Conservation (phyloP, 2,888 invertebrate genomes). For the Microplitis manilae region DNA sequence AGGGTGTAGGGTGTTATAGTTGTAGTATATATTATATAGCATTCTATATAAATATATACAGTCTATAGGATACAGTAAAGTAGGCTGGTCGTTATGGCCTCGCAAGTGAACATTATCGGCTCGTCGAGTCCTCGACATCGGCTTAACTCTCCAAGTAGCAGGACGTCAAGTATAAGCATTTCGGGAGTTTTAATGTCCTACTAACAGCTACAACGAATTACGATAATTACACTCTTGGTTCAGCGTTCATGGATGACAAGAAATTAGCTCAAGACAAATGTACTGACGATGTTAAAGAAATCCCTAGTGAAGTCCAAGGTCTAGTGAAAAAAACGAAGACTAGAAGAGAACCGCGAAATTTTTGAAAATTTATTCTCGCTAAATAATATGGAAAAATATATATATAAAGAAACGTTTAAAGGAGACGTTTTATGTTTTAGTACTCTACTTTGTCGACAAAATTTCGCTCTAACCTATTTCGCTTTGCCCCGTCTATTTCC, state of each 20-base stretch:
- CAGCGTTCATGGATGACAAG: neutral
- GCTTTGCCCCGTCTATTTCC: neutral
- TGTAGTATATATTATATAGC: neutral
- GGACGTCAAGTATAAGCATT: constrained; percentile 48
- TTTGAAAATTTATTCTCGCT: too few relatives aligned
- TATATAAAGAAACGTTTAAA: too few relatives aligned
- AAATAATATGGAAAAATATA: too few relatives aligned
- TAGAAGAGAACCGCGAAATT: neutral
- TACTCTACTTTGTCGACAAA: too few relatives aligned
- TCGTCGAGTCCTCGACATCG: constrained; percentile 51
- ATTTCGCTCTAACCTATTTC: too few relatives aligned
- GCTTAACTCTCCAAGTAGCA: constrained; percentile 34
- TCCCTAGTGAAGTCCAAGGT: neutral
- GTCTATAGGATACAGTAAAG: neutral
- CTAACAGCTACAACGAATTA: constrained; percentile 54
- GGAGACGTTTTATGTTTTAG: too few relatives aligned
- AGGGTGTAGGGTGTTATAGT: neutral
- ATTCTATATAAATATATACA: constrained; percentile 5
- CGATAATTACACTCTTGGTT: constrained; percentile 47
- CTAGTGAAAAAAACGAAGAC: neutral
- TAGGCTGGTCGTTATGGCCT: constrained; percentile 34
- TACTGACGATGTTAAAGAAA: constrained; percentile 20
- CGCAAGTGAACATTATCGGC: constrained; percentile 47
- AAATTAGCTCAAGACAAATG: neutral
- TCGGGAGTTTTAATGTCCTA: constrained; percentile 56